These are phyloP conservation scores for Drosophila nigromelanica DNA, from an alignment of 1,140 invertebrate genomes.

Conservation along the genomic window DNA sequence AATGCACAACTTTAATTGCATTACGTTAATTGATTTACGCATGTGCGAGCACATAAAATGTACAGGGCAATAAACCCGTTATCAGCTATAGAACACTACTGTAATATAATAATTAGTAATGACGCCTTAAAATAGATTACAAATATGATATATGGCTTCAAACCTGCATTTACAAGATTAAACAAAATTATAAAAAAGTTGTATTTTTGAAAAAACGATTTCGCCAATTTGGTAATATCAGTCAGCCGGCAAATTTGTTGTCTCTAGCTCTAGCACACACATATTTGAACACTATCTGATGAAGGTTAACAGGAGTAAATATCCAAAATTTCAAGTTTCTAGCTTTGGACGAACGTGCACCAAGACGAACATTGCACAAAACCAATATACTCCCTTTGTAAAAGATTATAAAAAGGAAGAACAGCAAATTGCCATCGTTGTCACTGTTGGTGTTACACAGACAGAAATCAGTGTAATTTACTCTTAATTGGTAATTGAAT, in stretches of 20 bases:
- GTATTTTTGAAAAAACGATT: no score
- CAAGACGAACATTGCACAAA: no score
- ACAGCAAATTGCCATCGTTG: no score
- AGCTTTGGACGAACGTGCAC: no score
- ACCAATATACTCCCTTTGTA: no score
- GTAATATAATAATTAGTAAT: background rate
- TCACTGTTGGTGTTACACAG: slow-evolving; percentile 8
- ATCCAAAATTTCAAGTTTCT: no score
- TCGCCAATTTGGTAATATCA: no score
- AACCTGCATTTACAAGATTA: background rate
- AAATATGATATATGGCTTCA: slow-evolving; percentile 1
- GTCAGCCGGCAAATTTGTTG: no score
- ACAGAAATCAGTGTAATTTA: slow-evolving; percentile 65
- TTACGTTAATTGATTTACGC: slow-evolving; percentile 27
- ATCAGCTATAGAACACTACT: slow-evolving; percentile 9
- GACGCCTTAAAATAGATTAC: background rate
- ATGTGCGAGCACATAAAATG: background rate
- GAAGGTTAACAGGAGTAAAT: no score
- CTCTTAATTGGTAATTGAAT: slow-evolving; percentile 52
- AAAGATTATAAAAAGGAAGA: background rate
- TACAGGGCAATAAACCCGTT: background rate
- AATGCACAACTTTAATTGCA: slow-evolving; percentile 20
- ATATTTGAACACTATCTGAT: no score
- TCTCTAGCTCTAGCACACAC: no score
- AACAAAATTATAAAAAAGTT: no score